Evolutionary conservation across 2,797 vertebrate genomes (phyloP).

Genomic region (Pelochelys cantorii): DNA sequence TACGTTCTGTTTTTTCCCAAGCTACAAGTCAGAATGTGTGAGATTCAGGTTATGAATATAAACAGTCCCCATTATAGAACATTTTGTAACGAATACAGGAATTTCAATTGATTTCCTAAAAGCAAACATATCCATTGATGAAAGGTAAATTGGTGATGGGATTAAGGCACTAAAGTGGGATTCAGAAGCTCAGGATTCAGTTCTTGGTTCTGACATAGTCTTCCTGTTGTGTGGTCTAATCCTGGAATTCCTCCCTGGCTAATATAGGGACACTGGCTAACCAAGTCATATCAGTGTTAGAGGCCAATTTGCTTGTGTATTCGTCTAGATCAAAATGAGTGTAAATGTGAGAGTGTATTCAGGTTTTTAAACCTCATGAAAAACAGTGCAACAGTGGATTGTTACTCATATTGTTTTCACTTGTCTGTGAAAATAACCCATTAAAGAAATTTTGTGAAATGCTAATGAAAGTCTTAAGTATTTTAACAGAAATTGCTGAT

Average conservation of each 20-base stretch:
- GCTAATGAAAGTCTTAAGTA: too few relatives aligned
- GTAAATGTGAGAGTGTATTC: neutral
- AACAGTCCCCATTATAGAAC: neutral
- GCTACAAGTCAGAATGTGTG: neutral
- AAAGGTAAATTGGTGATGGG: neutral
- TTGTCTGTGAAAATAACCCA: neutral
- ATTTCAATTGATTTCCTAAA: neutral
- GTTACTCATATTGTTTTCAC: neutral
- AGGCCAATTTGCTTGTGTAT: neutral
- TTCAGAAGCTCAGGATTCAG: neutral
- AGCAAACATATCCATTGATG: neutral
- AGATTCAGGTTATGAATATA: neutral
- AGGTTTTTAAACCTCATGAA: neutral
- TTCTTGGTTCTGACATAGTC: neutral
- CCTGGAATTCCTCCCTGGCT: neutral
- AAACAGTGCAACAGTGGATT: neutral
- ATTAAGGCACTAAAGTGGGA: neutral
- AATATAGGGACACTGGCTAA: neutral
- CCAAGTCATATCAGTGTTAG: neutral
- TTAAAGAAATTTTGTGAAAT: neutral
- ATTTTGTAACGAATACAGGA: neutral
- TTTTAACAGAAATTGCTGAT: too few relatives aligned
- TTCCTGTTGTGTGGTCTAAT: neutral
- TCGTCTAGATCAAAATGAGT: neutral
- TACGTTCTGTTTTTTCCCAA: slow-evolving; percentile 28